Percentiles rank a stretch among this genome's conserved stretches.
Evolutionary conservation across 2,797 vertebrate genomes (phyloP).

Genomic region (Hydrocynus forskahlii): DNA sequence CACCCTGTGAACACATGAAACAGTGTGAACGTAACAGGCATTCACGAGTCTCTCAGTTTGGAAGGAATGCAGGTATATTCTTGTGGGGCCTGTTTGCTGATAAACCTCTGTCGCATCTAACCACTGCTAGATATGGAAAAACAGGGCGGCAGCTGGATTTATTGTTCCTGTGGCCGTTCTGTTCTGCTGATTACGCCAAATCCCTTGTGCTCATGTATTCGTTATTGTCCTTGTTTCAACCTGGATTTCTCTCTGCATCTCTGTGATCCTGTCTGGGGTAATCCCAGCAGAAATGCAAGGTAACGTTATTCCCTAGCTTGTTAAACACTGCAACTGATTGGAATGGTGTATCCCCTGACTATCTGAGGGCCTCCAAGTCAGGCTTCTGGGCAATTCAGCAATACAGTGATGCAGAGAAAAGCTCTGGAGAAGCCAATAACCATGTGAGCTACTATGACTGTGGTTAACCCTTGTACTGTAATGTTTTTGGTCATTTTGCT

Average conservation of each 20-base stretch:
- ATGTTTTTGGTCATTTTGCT: neutral
- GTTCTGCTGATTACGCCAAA: constrained; percentile 1
- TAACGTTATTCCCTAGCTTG: constrained; percentile 16
- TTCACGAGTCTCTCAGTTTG: neutral
- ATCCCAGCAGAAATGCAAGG: neutral
- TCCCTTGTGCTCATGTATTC: neutral
- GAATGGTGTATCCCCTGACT: neutral
- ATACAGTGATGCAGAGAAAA: no score
- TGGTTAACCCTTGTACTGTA: neutral
- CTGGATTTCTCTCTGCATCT: neutral
- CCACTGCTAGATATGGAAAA: neutral
- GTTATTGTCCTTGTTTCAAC: constrained; percentile 10
- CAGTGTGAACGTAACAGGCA: no score
- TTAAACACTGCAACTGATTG: constrained; percentile 16
- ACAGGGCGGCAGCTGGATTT: neutral
- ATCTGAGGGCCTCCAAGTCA: neutral
- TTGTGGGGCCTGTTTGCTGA: neutral
- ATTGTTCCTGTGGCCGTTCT: constrained; percentile 1
- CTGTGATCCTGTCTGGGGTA: constrained; percentile 3
- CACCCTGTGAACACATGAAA: no score
- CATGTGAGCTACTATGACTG: neutral
- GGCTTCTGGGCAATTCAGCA: neutral
- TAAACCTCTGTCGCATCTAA: neutral
- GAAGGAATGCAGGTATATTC: neutral
- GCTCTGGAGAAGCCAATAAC: neutral